Base-by-base conservation (phyloP, 92 coral and sea anemone genomes). In the Desmophyllum pertusum region DNA sequence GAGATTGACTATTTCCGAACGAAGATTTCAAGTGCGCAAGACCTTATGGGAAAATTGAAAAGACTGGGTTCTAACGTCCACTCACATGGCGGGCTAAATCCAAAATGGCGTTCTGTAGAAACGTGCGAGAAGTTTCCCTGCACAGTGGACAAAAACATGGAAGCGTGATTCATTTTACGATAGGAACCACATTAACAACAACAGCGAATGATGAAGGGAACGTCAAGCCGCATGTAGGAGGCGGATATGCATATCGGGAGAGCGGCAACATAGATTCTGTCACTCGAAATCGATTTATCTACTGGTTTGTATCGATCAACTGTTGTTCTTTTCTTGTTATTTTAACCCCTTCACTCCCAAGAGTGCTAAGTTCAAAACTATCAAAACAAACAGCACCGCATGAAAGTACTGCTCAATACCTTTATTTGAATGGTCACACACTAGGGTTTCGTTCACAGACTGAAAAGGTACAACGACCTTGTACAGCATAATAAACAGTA, bases 71-170 rank as follows among this genome's bases (percentile, higher is more conserved):
- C 79, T 41, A 81, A 52, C 84, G 75, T 21, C 55, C 73, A 63
- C 73, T 80, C 86, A 55, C 86, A 55, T 72, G 86, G 86, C 86
- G 79, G 86, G 35, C 41, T 63, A 74, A 25, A 66, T 84, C 73
- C 81, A 97, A 96, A 78, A 97, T 97, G 99, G 99, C 96, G 94
- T 95, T 76, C 74, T 73, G 83, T 33, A 31, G 82, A 77, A 87
- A 88, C 80, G 86, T 72, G 39, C 95, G 98, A 5, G 99, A 97
- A 81, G 91, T 97, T 59, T 59, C 84, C 57, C 89, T 89, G 41
- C 94, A 89, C 81, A 85, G 93, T n/a, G 85, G 83, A 46, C 82
- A 76, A 27, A 81, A 72, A 30, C 80, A 86, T 15, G 86, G 89
- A 25, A 92, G 73, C 69, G 79, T 84, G 53, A 52, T 93, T 27